phyloP scores from a whole-genome alignment of 2,797 vertebrate genomes.

The Lates japonicus region DNA sequence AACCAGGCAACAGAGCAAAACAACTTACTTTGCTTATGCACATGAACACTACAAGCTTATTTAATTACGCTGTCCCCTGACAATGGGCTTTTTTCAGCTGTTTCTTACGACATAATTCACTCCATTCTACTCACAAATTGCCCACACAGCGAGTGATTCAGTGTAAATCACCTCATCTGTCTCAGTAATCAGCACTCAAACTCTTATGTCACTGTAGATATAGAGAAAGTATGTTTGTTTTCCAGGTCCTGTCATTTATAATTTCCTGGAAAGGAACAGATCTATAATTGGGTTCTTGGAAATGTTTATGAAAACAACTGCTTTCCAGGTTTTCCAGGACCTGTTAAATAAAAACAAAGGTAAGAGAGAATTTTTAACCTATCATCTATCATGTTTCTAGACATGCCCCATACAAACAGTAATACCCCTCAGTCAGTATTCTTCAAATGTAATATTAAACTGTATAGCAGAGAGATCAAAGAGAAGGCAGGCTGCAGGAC shows the following conservation, averaged over 20 bases:
- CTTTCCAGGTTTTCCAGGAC: not conserved
- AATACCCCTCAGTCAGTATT: not conserved
- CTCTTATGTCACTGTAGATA: slow-evolving; percentile 32
- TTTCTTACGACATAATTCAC: slow-evolving; percentile 64
- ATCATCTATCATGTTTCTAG: not conserved
- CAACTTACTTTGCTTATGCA: slow-evolving; percentile 67
- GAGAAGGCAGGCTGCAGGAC: slow-evolving; percentile 8
- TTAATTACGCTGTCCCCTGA: slow-evolving; percentile 74
- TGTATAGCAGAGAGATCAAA: slow-evolving; percentile 11
- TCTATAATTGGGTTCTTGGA: not conserved
- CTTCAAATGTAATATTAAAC: slow-evolving; percentile 17
- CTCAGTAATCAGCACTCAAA: slow-evolving; percentile 57
- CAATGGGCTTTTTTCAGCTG: slow-evolving; percentile 52
- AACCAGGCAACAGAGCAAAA: slow-evolving; percentile 62
- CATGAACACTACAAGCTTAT: slow-evolving; percentile 78
- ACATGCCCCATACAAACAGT: not conserved
- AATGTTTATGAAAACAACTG: not conserved
- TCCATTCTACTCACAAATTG: slow-evolving; percentile 61
- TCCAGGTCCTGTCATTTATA: not conserved
- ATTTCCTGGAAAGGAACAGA: not conserved
- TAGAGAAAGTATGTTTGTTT: slow-evolving; percentile 1
- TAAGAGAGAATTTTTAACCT: not conserved
- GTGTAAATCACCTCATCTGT: slow-evolving; percentile 65
- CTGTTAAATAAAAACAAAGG: not conserved
- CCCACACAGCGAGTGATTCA: slow-evolving; percentile 67